A percentile compares a stretch with the other conserved stretches of the same genome.
phyloP scores from a whole-genome alignment of 2,888 invertebrate genomes.

The Prosopocoilus inquinatus region DNA sequence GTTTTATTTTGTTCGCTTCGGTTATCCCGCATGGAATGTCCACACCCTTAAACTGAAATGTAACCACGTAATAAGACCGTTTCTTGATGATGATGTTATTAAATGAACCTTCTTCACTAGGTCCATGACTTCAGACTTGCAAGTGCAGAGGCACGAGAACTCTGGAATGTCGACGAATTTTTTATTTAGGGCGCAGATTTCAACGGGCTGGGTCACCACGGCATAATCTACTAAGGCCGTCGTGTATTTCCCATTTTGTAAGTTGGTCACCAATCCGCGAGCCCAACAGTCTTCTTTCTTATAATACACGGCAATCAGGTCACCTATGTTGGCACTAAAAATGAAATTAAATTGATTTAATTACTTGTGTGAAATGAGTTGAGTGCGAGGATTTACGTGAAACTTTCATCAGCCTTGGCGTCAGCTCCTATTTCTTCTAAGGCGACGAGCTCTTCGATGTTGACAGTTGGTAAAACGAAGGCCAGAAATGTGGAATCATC shows the following conservation, averaged over 20 bases:
- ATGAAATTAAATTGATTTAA: neutral
- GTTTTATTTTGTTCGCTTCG: slow-evolving; percentile 12
- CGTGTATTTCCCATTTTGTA: slow-evolving; percentile 15
- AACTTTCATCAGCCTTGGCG: neutral
- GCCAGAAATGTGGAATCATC: slow-evolving; percentile 15
- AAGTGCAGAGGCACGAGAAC: slow-evolving; percentile 23
- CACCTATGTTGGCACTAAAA: slow-evolving; percentile 23
- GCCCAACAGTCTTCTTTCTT: slow-evolving; percentile 20
- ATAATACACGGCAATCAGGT: slow-evolving; percentile 18
- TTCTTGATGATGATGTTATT: too few relatives aligned
- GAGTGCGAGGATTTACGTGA: neutral
- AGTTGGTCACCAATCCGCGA: slow-evolving; percentile 22
- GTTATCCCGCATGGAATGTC: neutral
- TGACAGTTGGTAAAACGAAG: slow-evolving; percentile 7
- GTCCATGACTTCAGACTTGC: slow-evolving; percentile 6
- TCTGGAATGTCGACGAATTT: slow-evolving; percentile 22
- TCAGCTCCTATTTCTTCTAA: slow-evolving; percentile 12
- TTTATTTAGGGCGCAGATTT: slow-evolving; percentile 19
- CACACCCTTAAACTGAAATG: neutral
- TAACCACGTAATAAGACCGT: too few relatives aligned
- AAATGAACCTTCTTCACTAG: slow-evolving; percentile 5
- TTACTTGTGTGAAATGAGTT: neutral
- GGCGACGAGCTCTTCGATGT: neutral
- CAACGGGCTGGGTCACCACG: slow-evolving; percentile 8
- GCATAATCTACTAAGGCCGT: slow-evolving; percentile 30